phyloP scores from a whole-genome alignment of 2,113 vertebrate genomes.

The Tragulus kanchil region DNA sequence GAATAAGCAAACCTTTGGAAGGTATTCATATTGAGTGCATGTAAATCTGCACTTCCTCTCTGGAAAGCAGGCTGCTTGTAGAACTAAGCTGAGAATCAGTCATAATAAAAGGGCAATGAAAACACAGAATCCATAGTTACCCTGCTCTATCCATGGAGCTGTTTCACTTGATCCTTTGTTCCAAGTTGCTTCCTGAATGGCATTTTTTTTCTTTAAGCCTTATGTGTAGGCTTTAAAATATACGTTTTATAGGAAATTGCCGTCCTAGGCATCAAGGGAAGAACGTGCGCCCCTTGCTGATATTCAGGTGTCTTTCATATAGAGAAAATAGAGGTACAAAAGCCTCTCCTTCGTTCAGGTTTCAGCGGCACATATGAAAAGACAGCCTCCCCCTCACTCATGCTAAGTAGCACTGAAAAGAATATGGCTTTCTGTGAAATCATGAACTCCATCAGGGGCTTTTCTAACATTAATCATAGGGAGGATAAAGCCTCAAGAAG shows the following conservation, averaged over 20 bases:
- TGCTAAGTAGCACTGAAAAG: constrained; percentile 37
- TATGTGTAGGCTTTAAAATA: constrained; percentile 55
- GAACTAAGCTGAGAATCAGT: not conserved
- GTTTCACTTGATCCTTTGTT: constrained; percentile 36
- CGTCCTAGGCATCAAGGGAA: not conserved
- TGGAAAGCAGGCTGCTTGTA: not conserved
- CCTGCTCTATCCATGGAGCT: not conserved
- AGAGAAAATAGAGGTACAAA: constrained; percentile 20
- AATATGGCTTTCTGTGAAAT: not conserved
- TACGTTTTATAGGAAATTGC: constrained; percentile 34
- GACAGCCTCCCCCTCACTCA: not conserved
- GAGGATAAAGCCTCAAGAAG: constrained; percentile 42
- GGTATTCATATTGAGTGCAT: fast-evolving
- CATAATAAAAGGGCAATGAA: fast-evolving
- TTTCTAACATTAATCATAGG: constrained; percentile 57
- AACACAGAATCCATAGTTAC: not conserved
- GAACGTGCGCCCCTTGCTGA: not conserved
- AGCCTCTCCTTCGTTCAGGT: not conserved
- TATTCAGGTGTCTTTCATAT: not conserved
- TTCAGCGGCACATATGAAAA: not conserved
- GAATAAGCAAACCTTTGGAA: not conserved
- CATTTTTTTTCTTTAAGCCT: constrained; percentile 14
- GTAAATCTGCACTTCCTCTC: not conserved
- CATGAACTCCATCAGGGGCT: not conserved
- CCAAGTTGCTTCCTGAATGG: not conserved